Evolutionary conservation across 2,797 vertebrate species (phyloP).

Genomic region (Sternarchorhynchus goeldii): DNA sequence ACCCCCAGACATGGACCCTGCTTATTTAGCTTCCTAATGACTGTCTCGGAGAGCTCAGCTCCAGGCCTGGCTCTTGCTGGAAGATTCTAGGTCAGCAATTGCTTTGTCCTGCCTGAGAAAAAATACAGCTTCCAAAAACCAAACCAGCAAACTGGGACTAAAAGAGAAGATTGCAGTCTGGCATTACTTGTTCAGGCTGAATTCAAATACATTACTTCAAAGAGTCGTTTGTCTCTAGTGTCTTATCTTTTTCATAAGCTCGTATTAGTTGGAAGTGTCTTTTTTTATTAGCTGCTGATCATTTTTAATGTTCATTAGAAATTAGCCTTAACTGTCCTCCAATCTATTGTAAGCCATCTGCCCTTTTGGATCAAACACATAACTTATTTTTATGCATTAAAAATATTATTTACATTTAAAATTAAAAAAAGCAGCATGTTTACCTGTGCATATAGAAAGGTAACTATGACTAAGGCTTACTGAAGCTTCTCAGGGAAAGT

Average conservation of each 20-base stretch:
- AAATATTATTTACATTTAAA: not conserved
- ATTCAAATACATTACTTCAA: slow-evolving; percentile 28
- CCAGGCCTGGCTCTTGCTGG: slow-evolving; percentile 36
- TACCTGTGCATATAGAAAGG: slow-evolving; percentile 11
- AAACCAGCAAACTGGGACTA: slow-evolving; percentile 28
- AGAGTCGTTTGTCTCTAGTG: slow-evolving; percentile 7
- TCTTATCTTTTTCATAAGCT: not conserved
- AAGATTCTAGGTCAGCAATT: slow-evolving; percentile 60
- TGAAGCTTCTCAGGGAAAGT: slow-evolving; percentile 40
- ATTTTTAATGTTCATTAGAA: slow-evolving; percentile 39
- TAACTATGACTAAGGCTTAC: slow-evolving; percentile 24
- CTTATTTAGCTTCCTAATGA: slow-evolving; percentile 42
- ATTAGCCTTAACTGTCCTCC: slow-evolving; percentile 34
- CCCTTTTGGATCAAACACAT: not conserved
- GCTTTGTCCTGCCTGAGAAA: slow-evolving; percentile 48
- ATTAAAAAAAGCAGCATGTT: slow-evolving; percentile 1
- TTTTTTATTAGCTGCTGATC: slow-evolving; percentile 43
- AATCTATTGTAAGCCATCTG: slow-evolving; percentile 1
- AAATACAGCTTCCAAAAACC: slow-evolving; percentile 45
- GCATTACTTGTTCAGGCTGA: slow-evolving; percentile 4
- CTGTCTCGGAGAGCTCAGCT: slow-evolving; percentile 38
- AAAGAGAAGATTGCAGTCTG: not conserved
- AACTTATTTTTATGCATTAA: too few species aligned
- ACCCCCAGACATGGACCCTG: slow-evolving; percentile 32
- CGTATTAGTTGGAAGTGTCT: slow-evolving; percentile 23